Conservation (phyloP, 2,888 invertebrate species). For the Cephus rjabovi region DNA sequence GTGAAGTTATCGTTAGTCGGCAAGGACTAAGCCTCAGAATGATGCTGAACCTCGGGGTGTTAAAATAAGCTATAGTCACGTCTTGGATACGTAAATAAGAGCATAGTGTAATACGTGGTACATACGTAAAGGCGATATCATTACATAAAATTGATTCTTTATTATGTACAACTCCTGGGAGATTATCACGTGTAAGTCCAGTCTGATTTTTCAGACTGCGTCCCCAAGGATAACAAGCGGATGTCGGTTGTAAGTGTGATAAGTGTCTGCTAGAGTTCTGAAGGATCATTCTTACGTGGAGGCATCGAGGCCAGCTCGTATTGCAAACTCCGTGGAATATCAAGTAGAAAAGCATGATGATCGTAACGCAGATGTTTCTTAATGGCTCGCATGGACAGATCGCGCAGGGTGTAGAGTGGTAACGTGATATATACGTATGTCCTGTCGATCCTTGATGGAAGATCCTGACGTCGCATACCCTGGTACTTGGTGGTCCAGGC, state of each 20-base stretch:
- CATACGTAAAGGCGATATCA: background rate
- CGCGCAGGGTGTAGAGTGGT: constrained; percentile 50
- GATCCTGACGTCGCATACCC: constrained; percentile 24
- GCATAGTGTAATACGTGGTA: background rate
- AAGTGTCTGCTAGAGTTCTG: constrained; percentile 6
- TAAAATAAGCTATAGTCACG: background rate
- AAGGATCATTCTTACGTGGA: constrained; percentile 33
- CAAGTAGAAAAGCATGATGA: constrained; percentile 48
- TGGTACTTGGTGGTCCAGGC: constrained; percentile 41
- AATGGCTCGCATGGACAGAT: constrained; percentile 49
- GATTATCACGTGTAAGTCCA: background rate
- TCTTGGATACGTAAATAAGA: background rate
- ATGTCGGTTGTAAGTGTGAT: background rate
- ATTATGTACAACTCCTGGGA: background rate
- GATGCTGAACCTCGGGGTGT: background rate
- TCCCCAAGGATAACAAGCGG: background rate
- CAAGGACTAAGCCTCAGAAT: background rate
- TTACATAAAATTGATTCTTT: background rate
- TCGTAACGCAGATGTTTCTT: constrained; percentile 45
- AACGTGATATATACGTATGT: constrained; percentile 45
- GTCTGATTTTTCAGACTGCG: background rate
- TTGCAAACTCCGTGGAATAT: constrained; percentile 56
- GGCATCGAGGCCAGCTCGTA: constrained; percentile 46
- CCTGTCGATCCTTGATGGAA: constrained; percentile 38
- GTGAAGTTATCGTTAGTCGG: background rate